Conservation (phyloP, 2,113 vertebrate species). For the Pomatorhinus ruficollis region DNA sequence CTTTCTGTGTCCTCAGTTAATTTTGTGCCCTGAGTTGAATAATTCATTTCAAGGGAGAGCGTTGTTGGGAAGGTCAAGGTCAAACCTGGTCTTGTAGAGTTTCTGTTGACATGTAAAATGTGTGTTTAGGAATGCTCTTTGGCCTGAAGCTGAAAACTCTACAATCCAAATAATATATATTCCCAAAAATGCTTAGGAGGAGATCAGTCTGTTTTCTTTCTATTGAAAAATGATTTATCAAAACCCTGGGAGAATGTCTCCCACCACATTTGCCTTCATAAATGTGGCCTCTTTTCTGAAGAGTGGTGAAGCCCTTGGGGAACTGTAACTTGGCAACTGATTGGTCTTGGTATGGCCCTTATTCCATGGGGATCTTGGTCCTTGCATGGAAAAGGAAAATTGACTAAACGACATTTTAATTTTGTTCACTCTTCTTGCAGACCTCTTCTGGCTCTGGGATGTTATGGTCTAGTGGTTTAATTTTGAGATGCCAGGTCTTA, state of each 20-base stretch:
- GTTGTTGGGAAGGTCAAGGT: neutral
- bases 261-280: neutral
- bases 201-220: neutral
- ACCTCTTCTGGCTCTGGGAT: neutral
- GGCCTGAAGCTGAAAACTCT: neutral
- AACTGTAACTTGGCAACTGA: neutral
- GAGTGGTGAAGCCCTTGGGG: neutral
- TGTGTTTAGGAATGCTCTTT: neutral
- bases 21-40: neutral
- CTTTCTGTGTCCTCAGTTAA: neutral
- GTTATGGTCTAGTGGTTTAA: neutral
- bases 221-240: neutral
- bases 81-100: neutral
- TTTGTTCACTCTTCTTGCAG: neutral
- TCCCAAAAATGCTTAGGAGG: neutral
- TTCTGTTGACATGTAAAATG: neutral
- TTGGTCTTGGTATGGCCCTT: neutral
- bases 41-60: neutral
- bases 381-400: neutral
- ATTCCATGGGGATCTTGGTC: neutral
- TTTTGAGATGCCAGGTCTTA: neutral
- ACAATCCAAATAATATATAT: neutral
- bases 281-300: neutral
- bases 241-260: neutral
- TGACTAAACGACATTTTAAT: neutral